These are phyloP conservation scores for Thereuonema tuberculata DNA, from an alignment of 1,140 invertebrate species.

Conservation along the genomic window DNA sequence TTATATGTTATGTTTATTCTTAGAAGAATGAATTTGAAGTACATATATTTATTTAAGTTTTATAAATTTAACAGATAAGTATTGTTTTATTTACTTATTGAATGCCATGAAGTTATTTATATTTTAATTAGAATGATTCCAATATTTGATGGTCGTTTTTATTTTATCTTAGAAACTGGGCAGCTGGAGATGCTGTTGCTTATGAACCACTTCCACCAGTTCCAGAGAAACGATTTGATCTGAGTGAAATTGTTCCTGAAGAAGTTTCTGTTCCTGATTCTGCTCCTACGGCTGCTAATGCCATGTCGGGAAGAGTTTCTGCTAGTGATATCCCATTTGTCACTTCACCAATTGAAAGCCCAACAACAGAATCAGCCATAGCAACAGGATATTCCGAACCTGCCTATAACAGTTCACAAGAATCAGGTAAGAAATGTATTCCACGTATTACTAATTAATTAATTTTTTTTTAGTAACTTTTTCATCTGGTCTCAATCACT, in stretches of 20 bases:
- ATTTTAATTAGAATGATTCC: too few species aligned
- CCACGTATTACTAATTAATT: too few species aligned
- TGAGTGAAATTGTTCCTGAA: constrained; percentile 7
- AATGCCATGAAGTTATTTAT: too few species aligned
- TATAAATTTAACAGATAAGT: too few species aligned
- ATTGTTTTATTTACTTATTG: too few species aligned
- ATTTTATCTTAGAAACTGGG: too few species aligned
- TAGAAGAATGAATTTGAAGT: too few species aligned
- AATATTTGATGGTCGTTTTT: too few species aligned
- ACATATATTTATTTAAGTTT: too few species aligned
- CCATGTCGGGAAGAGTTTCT: constrained; percentile 63
- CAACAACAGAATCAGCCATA: constrained; percentile 7
- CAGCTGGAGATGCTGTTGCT: background rate
- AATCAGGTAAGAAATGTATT: constrained; percentile 7
- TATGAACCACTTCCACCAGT: constrained; percentile 14
- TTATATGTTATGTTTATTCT: too few species aligned
- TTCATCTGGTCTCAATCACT: too few species aligned
- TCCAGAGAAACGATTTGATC: constrained; percentile 16
- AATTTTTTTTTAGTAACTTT: too few species aligned
- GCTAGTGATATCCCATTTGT: constrained; percentile 79
- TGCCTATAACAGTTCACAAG: constrained; percentile 2
- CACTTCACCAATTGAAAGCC: constrained; percentile 53
- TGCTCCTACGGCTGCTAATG: constrained; percentile 48
- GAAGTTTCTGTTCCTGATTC: constrained; percentile 24
- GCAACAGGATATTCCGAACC: background rate